Evolutionary conservation across 2,797 vertebrate species (phyloP), one percentile per base, ranked within the genome.

Genomic region (Balearica regulorum): DNA sequence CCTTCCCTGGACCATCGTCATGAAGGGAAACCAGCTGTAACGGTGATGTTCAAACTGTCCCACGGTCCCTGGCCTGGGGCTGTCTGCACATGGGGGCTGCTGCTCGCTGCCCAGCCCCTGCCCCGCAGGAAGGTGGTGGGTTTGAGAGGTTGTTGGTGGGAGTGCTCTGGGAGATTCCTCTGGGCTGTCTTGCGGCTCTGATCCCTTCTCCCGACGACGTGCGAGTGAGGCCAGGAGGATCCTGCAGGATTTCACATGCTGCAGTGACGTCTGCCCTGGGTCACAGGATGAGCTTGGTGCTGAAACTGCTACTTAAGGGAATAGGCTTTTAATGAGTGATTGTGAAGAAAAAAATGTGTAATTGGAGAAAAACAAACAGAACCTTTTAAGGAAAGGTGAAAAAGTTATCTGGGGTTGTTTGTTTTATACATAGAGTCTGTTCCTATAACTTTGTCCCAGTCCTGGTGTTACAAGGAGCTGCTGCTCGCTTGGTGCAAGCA

Each of bases 401-500:
- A 29, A 19, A 4, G 12, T 65, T 29, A 5, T 49, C 43, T 68
- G 60, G 60, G 21, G 8, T 37, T 20, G 6, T 61, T 87, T 51
- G 41, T 17, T 35, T 19, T 14, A 9, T 10, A 29, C 4, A 0
- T 6, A 6, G 13, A 1, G 0, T 7, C 53, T 39, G 31, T 66
- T 20, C 35, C 62, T 61, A 72, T 53, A 6, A 5, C 51, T 53
- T 26, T 1, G 9, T 64, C 84, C 66, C 66, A 31, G 29, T 6
- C 8, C 35, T 2, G 13, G 37, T 22, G 39, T 35, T 18, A 31
- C 13, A 10, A 19, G 55, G 68, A 51, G n/a, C n/a, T 1, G 4
- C 25, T 31, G 18, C 53, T 37, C 0, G 4, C 70, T 7, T 0
- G 0, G 16, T 12, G 54, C 28, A 6, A 9, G 46, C 2, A 5